Evolutionary conservation across 2,888 invertebrate species (phyloP).

Genomic region (Coelogynopora nodosa): DNA sequence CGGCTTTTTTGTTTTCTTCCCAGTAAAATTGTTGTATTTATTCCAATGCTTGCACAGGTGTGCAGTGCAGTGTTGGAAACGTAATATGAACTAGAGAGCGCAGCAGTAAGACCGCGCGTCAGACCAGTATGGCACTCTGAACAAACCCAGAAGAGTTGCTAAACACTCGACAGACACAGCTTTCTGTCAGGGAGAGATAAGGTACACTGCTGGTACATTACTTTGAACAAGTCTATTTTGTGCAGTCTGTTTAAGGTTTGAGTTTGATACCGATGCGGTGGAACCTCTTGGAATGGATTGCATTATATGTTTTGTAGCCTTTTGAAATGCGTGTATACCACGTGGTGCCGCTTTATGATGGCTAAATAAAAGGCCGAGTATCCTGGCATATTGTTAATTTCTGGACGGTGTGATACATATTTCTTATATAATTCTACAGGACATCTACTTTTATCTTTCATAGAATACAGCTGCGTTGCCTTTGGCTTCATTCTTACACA

Average conservation of each 20-base stretch:
- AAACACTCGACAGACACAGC: too few relatives aligned
- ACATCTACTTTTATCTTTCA: background rate
- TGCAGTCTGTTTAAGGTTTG: background rate
- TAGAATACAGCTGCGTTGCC: background rate
- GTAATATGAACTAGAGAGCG: too few relatives aligned
- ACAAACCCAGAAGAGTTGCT: too few relatives aligned
- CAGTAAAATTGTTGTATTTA: too few relatives aligned
- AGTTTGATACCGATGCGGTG: background rate
- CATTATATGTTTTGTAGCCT: background rate
- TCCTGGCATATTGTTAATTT: background rate
- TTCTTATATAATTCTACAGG: background rate
- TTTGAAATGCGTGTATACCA: background rate
- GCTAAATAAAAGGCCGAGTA: background rate
- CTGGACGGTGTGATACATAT: background rate
- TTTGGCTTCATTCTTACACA: background rate
- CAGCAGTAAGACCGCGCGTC: too few relatives aligned
- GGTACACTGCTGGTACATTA: too few relatives aligned
- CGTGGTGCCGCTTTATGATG: background rate
- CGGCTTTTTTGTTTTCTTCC: background rate
- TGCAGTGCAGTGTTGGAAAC: too few relatives aligned
- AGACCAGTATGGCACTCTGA: too few relatives aligned
- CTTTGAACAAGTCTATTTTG: background rate
- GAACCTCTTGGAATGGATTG: background rate
- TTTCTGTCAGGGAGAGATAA: too few relatives aligned
- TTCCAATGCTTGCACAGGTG: too few relatives aligned